phyloP scores from a whole-genome alignment of 2,888 invertebrate species.

The Acronicta psi region DNA sequence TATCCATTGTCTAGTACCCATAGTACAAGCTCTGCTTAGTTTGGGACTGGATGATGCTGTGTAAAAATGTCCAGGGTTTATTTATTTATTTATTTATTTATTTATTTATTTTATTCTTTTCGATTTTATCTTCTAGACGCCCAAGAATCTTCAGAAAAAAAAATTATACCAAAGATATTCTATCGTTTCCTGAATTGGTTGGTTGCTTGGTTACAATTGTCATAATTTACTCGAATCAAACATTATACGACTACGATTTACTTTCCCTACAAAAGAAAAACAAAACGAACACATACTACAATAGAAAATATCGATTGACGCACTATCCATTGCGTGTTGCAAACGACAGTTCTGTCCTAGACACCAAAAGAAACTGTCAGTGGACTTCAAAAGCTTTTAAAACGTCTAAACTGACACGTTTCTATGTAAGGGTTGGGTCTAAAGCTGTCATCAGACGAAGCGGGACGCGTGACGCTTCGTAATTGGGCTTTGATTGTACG shows the following conservation, averaged over 20 bases:
- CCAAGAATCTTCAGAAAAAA: too few relatives aligned
- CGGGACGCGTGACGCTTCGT: conserved; percentile 32
- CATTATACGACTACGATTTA: conserved; percentile 7
- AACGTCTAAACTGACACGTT: conserved; percentile 10
- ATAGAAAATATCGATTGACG: conserved; percentile 5
- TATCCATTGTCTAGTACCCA: too few relatives aligned
- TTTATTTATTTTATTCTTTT: too few relatives aligned
- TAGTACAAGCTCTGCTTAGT: too few relatives aligned
- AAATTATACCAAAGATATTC: too few relatives aligned
- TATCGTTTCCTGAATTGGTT: too few relatives aligned
- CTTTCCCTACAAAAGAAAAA: conserved; percentile 27
- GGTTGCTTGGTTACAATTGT: too few relatives aligned
- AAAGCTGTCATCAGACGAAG: conserved; percentile 27
- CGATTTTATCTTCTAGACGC: too few relatives aligned
- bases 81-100: too few relatives aligned
- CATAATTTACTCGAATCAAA: conserved; percentile 17
- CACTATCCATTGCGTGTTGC: conserved; percentile 19
- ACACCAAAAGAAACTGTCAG: conserved; percentile 18
- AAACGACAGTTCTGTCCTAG: neutral
- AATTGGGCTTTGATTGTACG: conserved; percentile 42
- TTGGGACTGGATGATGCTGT: too few relatives aligned
- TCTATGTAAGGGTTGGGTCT: conserved; percentile 1
- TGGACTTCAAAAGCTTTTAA: conserved; percentile 14
- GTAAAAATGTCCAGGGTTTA: too few relatives aligned
- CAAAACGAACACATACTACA: conserved; percentile 4